Percentiles rank a stretch among this genome's conserved stretches.
Evolutionary conservation across 2,113 vertebrate species (phyloP).

Genomic region (Sinosuthora webbiana): DNA sequence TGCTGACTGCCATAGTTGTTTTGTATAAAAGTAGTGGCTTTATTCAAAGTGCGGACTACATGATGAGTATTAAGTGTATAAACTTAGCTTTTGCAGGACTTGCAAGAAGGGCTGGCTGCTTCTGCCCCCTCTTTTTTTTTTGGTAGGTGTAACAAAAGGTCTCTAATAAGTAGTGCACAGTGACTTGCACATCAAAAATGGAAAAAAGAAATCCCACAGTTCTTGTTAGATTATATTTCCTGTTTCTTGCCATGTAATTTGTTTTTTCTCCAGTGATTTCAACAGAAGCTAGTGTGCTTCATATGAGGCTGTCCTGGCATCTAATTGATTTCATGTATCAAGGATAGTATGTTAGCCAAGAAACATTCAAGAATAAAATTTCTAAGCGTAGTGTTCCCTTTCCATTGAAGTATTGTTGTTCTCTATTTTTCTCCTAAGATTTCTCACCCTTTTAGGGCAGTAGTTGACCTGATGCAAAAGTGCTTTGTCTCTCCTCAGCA

Average conservation of each 20-base stretch:
- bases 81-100: neutral
- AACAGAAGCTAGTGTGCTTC: neutral
- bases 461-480: neutral
- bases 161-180: neutral
- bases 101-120: neutral
- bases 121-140: neutral
- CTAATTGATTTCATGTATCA: constrained; percentile 34
- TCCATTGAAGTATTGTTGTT: neutral
- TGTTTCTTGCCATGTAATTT: neutral
- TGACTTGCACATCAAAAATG: neutral
- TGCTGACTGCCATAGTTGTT: neutral
- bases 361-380: constrained; percentile 41
- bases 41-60: neutral
- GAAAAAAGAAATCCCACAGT: neutral
- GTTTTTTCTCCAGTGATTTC: neutral
- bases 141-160: neutral
- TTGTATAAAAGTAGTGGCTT: neutral
- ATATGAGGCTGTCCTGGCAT: neutral
- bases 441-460: neutral
- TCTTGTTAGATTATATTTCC: neutral
- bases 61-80: neutral
- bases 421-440: neutral
- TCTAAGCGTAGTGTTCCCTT: neutral
- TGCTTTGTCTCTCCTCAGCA: neutral
- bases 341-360: neutral